phyloP scores from a whole-genome alignment of 2,888 invertebrate species.

The Aphidoletes aphidimyza region DNA sequence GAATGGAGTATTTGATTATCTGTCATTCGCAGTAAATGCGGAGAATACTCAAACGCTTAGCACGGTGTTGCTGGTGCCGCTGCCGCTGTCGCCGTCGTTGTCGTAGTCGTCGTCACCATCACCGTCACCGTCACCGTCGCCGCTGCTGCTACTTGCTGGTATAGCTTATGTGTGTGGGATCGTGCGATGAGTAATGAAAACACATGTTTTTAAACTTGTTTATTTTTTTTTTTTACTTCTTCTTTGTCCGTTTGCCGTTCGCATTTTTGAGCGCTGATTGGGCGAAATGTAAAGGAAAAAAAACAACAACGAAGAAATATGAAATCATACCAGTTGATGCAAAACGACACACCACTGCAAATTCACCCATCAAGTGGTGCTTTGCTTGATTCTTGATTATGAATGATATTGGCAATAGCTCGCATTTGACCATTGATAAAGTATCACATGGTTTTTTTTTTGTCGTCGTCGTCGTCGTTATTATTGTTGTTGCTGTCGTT shows the following conservation, averaged over 20 bases:
- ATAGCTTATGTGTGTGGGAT: slow-evolving; percentile 14
- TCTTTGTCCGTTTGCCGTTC: slow-evolving; percentile 12
- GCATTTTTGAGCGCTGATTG: no score
- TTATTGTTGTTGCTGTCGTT: no score
- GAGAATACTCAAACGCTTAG: no score
- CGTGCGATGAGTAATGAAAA: slow-evolving; percentile 51
- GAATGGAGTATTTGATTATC: not conserved
- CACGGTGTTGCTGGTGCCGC: no score
- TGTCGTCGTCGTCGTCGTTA: no score
- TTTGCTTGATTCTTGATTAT: not conserved
- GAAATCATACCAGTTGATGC: slow-evolving; percentile 8
- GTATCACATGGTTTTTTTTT: not conserved
- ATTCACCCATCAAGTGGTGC: not conserved
- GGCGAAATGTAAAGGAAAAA: no score
- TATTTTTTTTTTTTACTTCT: not conserved
- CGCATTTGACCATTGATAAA: not conserved
- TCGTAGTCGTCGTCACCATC: no score
- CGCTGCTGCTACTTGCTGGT: no score
- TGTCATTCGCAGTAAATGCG: slow-evolving; percentile 1
- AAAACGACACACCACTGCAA: not conserved
- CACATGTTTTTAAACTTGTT: slow-evolving; percentile 47
- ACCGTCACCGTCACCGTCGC: no score
- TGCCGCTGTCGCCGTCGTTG: no score
- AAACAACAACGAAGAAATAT: no score
- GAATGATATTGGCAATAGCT: not conserved